phyloP scores from a whole-genome alignment of 2,797 vertebrate species.

The Poeciliopsis presidionis region DNA sequence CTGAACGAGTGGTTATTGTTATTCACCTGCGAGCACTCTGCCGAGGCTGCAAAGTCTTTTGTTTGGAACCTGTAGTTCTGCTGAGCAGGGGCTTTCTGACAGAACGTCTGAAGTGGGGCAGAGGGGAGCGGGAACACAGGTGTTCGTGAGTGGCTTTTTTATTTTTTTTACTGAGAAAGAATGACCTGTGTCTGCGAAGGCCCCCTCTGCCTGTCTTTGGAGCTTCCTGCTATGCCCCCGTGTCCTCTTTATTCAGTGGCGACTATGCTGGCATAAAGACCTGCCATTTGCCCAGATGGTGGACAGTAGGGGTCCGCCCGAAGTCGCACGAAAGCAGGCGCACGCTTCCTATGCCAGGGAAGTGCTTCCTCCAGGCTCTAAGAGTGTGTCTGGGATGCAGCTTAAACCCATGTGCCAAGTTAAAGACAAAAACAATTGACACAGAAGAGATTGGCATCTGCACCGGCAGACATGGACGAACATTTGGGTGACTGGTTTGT shows the following conservation, averaged over 20 bases:
- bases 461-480: constrained; percentile 19
- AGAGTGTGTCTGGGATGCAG: constrained; percentile 63
- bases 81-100: constrained; percentile 79
- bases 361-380: constrained; percentile 60
- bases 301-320: constrained; percentile 69
- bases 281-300: constrained; percentile 82
- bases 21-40: constrained; percentile 76
- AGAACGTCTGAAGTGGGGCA: constrained; percentile 73
- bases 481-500: constrained; percentile 16
- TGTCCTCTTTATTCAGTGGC: constrained; percentile 69
- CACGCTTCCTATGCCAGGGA: constrained; percentile 65
- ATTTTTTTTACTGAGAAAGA: constrained; percentile 57
- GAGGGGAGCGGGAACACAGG: constrained; percentile 76
- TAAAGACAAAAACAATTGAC: constrained; percentile 12
- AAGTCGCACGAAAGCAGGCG: constrained; percentile 26
- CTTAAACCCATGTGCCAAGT: constrained; percentile 54
- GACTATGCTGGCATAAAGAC: constrained; percentile 69
- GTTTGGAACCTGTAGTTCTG: constrained; percentile 73
- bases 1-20: constrained; percentile 76
- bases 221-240: constrained; percentile 64
- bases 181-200: constrained; percentile 76
- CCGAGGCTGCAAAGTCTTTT: constrained; percentile 71
- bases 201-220: constrained; percentile 73
- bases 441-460: constrained; percentile 40
- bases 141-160: constrained; percentile 75